Evolutionary conservation across 1,140 invertebrate species (phyloP).

Genomic region (Littorina saxatilis): DNA sequence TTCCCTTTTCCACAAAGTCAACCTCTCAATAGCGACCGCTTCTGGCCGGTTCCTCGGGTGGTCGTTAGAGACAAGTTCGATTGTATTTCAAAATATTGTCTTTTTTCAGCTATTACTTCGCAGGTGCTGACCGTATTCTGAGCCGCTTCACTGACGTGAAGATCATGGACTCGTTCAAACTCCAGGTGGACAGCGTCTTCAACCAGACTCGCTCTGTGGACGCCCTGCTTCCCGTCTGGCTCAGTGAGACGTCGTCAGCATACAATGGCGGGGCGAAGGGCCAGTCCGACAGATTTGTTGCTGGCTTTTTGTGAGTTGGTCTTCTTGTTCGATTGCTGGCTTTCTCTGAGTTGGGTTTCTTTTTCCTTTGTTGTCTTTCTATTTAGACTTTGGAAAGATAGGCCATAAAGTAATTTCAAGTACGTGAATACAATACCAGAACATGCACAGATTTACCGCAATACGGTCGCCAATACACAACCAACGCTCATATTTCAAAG

Average conservation of each 20-base stretch:
- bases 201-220: constrained; percentile 57
- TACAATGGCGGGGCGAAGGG: constrained; percentile 85
- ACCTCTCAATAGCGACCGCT: no score
- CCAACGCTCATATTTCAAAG: no score
- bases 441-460: no score
- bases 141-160: constrained; percentile 82
- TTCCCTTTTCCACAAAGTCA: no score
- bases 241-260: constrained; percentile 86
- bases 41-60: no score
- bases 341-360: no score
- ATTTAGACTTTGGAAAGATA: neutral
- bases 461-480: no score
- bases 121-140: constrained; percentile 80
- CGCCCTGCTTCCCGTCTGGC: constrained; percentile 77
- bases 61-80: no score
- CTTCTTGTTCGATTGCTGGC: no score
- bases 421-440: no score
- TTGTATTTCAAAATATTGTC: no score
- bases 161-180: constrained; percentile 82
- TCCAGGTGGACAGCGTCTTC: constrained; percentile 78
- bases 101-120: constrained; percentile 83
- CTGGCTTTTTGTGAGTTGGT: constrained; percentile 80
- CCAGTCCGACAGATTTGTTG: constrained; percentile 84
- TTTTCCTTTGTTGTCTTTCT: no score
- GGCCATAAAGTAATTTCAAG: neutral